These are phyloP conservation scores for Dolichallabes microphthalmus DNA, from an alignment of 2,113 vertebrate species.

Conservation along the genomic window DNA sequence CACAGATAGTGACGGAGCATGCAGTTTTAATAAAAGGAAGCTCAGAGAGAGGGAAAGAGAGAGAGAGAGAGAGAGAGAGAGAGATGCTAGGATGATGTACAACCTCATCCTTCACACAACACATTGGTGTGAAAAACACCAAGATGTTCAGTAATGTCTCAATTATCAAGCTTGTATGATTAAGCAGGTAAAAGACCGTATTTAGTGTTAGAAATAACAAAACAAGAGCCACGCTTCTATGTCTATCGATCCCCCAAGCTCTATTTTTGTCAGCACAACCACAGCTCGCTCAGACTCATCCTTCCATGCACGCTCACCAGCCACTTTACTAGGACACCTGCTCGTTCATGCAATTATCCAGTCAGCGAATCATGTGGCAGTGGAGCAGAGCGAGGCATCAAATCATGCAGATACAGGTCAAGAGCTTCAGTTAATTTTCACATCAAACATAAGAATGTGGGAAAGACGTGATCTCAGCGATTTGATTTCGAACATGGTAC, in stretches of 20 bases:
- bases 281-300: conserved; percentile 50
- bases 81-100: conserved; percentile 1
- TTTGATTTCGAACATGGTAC: background rate
- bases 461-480: background rate
- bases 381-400: background rate
- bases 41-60: conserved; percentile 10
- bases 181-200: background rate
- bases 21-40: conserved; percentile 68
- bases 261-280: background rate
- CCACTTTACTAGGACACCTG: conserved; percentile 7
- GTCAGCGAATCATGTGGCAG: background rate
- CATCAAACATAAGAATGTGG: background rate
- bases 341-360: background rate
- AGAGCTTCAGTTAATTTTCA: background rate
- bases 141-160: background rate
- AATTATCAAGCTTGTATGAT: background rate
- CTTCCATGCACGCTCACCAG: conserved; percentile 33
- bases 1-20: conserved; percentile 61
- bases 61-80: conserved; percentile 37
- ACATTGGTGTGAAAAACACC: background rate
- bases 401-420: conserved; percentile 11
- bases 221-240: background rate
- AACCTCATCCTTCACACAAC: background rate
- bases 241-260: background rate
- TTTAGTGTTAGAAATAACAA: background rate